A percentile compares a stretch with the other conserved stretches of the same genome.
phyloP scores from a whole-genome alignment of 1,140 invertebrate species.

The Drosophila triauraria region DNA sequence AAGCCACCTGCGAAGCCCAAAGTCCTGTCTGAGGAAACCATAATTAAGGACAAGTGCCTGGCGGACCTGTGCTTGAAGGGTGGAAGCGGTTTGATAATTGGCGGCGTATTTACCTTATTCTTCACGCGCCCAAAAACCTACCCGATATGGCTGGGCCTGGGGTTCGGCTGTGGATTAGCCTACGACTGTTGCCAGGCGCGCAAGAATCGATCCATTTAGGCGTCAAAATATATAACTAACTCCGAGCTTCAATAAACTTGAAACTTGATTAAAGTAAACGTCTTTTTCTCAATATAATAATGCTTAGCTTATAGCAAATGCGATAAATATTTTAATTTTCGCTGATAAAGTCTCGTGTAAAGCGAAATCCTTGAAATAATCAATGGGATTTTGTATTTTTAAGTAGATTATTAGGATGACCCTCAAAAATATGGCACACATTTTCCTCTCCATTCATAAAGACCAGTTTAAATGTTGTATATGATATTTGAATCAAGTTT shows the following conservation, averaged over 20 bases:
- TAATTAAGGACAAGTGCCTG: constrained; percentile 44
- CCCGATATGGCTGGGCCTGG: constrained; percentile 51
- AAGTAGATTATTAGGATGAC: background rate
- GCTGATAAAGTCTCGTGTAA: constrained; percentile 7
- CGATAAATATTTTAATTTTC: constrained; percentile 7
- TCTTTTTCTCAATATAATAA: background rate
- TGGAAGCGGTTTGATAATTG: constrained; percentile 45
- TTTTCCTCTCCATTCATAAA: background rate
- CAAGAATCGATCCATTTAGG: constrained; percentile 18
- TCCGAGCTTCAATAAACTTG: background rate
- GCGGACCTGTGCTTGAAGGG: constrained; percentile 50
- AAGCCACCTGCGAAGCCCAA: background rate
- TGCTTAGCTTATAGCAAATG: background rate
- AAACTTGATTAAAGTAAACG: background rate
- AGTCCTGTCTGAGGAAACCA: background rate
- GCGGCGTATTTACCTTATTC: constrained; percentile 36
- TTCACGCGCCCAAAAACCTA: constrained; percentile 51
- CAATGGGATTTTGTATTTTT: background rate
- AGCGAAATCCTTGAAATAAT: constrained; percentile 10
- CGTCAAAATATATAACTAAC: background rate
- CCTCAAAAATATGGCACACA: background rate
- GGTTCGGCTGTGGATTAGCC: constrained; percentile 49
- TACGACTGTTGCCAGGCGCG: constrained; percentile 51
- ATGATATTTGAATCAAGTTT: background rate
- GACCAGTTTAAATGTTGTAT: background rate